phyloP scores from a whole-genome alignment of 2,888 invertebrate genomes.

The Cantharis nigra region DNA sequence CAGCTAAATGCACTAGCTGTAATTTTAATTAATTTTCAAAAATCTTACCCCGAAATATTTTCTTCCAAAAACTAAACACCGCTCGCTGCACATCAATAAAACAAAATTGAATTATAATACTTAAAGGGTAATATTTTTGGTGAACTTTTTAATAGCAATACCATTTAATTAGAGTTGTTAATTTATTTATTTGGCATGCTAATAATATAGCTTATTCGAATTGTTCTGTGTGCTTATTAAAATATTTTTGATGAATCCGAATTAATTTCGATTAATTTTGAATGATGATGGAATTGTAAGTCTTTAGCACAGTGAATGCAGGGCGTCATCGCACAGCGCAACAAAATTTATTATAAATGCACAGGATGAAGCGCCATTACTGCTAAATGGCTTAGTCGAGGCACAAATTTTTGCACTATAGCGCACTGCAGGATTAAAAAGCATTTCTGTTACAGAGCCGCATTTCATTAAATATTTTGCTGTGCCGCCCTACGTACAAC shows the following conservation, averaged over 20 bases:
- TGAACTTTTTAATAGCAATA: constrained; percentile 35
- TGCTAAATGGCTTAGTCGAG: background rate
- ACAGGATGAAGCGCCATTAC: background rate
- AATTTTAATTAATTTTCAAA: constrained; percentile 39
- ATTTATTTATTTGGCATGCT: constrained; percentile 47
- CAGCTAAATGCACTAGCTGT: constrained; percentile 49
- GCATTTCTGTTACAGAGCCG: background rate
- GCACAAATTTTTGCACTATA: background rate
- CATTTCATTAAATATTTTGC: background rate
- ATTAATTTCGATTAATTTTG: background rate
- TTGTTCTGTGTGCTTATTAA: constrained; percentile 51
- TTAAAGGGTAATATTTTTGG: constrained; percentile 46
- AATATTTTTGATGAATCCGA: background rate
- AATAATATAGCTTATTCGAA: constrained; percentile 47
- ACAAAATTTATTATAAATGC: background rate
- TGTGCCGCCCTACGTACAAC: background rate
- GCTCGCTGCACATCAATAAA: background rate
- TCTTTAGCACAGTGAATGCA: background rate
- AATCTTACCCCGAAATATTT: constrained; percentile 41
- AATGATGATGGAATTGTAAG: background rate
- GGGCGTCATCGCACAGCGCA: background rate
- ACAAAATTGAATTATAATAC: background rate
- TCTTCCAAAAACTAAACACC: background rate
- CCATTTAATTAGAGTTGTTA: constrained; percentile 41
- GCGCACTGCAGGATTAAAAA: background rate